These are phyloP conservation scores for Liodrosophila aerea DNA, from an alignment of 2,888 invertebrate genomes.

Conservation along the genomic window DNA sequence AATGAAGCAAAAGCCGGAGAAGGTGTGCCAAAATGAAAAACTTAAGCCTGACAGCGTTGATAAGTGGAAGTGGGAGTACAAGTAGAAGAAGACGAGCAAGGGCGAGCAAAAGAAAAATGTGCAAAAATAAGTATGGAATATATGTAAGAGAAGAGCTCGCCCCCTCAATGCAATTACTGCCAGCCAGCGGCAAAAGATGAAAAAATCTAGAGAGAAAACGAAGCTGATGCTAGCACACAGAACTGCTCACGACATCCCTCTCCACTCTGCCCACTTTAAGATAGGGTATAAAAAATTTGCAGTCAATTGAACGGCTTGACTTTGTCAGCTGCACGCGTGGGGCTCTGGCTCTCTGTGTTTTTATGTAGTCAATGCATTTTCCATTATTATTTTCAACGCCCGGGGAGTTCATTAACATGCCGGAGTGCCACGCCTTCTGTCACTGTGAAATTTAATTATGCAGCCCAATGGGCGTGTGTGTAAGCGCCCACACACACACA, in stretches of 20 bases:
- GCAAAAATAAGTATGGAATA: not conserved
- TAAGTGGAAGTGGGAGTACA: constrained; percentile 5
- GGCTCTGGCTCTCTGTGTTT: not conserved
- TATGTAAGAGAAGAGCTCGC: constrained; percentile 13
- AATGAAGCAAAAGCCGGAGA: constrained; percentile 6
- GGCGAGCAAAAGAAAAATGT: constrained; percentile 22
- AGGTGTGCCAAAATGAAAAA: constrained; percentile 2
- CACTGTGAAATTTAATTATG: constrained; percentile 61
- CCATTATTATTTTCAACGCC: constrained; percentile 27
- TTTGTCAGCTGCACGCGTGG: constrained; percentile 3
- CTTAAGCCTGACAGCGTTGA: constrained; percentile 35
- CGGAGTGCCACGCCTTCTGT: constrained; percentile 42
- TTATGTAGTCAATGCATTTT: constrained; percentile 36
- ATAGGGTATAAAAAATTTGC: too few relatives aligned
- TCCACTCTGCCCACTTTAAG: too few relatives aligned
- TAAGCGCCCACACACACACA: constrained; percentile 29
- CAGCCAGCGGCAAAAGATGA: not conserved
- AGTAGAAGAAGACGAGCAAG: constrained; percentile 4
- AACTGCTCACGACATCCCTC: not conserved
- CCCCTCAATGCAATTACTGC: not conserved
- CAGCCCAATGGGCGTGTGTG: constrained; percentile 33
- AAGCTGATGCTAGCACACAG: not conserved
- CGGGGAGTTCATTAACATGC: constrained; percentile 47
- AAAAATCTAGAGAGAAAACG: not conserved
- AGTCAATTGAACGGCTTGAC: constrained; percentile 17